These are phyloP conservation scores for Nomada ruficornis DNA, from an alignment of 2,888 invertebrate species.

Conservation along the genomic window DNA sequence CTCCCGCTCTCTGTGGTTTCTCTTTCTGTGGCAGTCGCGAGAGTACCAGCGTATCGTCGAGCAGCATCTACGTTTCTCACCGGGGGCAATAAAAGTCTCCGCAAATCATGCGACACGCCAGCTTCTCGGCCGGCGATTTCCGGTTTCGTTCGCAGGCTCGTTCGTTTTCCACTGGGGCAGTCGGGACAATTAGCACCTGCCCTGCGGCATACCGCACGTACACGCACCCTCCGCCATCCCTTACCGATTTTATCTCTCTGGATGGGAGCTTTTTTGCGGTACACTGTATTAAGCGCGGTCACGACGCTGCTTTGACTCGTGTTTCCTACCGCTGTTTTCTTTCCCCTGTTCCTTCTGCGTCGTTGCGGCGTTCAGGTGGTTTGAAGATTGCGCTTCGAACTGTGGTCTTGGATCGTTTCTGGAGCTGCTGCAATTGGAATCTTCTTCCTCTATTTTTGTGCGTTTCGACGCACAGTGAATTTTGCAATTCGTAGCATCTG, in stretches of 20 bases:
- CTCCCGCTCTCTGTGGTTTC: neutral
- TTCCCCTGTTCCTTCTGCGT: too few species aligned
- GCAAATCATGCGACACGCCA: slow-evolving; percentile 82
- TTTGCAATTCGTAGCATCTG: too few species aligned
- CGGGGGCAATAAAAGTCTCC: slow-evolving; percentile 79
- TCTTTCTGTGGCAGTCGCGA: slow-evolving; percentile 5
- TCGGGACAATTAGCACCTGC: slow-evolving; percentile 72
- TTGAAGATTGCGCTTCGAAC: too few species aligned
- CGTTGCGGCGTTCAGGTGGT: too few species aligned
- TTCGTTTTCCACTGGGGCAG: slow-evolving; percentile 57
- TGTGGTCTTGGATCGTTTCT: too few species aligned
- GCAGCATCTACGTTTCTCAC: slow-evolving; percentile 60
- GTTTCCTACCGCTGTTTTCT: too few species aligned
- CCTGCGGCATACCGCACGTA: slow-evolving; percentile 58
- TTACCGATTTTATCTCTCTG: slow-evolving; percentile 20
- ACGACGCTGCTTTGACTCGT: too few species aligned
- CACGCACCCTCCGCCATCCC: neutral
- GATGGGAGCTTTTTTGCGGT: slow-evolving; percentile 19
- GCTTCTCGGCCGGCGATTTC: slow-evolving; percentile 62
- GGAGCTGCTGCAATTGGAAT: too few species aligned
- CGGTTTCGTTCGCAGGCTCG: slow-evolving; percentile 55
- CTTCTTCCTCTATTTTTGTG: too few species aligned
- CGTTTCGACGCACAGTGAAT: too few species aligned
- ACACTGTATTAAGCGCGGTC: too few species aligned
- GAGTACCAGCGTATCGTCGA: slow-evolving; percentile 48